Evolutionary conservation across 2,113 vertebrate genomes (phyloP), one percentile per base, ranked within the genome.

Genomic region (Bungarus multicinctus): DNA sequence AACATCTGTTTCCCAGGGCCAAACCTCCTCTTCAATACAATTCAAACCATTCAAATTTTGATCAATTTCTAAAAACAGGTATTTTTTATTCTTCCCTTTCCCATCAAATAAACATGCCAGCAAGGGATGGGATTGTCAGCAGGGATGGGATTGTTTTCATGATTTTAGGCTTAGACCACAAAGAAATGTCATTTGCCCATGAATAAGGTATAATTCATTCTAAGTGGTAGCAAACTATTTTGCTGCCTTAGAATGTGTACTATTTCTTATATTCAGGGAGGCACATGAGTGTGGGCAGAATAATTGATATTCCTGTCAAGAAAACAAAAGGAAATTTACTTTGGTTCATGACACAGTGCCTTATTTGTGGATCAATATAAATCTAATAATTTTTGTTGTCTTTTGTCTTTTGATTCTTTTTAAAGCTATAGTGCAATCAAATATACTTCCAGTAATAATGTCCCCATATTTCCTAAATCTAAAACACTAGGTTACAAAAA

Each of bases 341-440:
- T 95, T 95, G 94, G 95, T 94, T 96, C 86, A 91, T 97, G 95
- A 96, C 94, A 96, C 96, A 96, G 94, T 95, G 93, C 95, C 96
- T 97, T 96, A 96, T 96, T 95, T 96, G 96, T 94, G 93, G 95
- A 96, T 96, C 96, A 97, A 97, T 97, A 96, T 96, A 97, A 97
- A 96, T 96, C 94, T 94, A 92, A 93, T 91, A 94, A 92, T 91
- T 95, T 87, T 95, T 94, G 95, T 96, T 95, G 92, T 94, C n/a
- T n/a, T n/a, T n/a, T 88, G 91, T 93, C 95, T 96, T 95, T 30
- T 69, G 60, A 12, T 74, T 47, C 27, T 8, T 91, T 85, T 90
- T 27, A 23, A 54, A 92, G 89, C 18, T 50, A 88, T 43, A 45
- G 52, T 85, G 55, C 81, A 43, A 90, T 60, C 86, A 93, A 93